phyloP scores from a whole-genome alignment of 1,140 invertebrate species.

The Atta colombica region DNA sequence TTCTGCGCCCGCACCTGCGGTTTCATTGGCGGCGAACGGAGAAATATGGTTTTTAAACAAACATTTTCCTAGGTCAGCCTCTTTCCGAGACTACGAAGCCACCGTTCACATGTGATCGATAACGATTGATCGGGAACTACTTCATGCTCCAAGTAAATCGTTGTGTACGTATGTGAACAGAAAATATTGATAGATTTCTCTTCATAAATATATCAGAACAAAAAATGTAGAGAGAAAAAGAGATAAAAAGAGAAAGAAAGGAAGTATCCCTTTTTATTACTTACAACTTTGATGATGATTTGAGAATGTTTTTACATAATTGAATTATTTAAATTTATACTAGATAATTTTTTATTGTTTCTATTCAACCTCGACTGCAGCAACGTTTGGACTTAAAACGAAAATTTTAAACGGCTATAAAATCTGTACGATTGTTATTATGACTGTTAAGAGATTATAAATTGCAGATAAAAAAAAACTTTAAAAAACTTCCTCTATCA shows the following conservation, averaged over 20 bases:
- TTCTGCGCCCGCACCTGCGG: slow-evolving; percentile 42
- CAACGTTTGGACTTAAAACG: no score
- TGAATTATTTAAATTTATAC: neutral
- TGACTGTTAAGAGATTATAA: no score
- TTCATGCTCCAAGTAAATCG: slow-evolving; percentile 16
- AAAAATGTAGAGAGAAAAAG: neutral
- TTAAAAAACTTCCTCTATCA: no score
- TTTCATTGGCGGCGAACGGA: slow-evolving; percentile 50
- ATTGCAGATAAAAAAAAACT: no score
- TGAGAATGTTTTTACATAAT: neutral
- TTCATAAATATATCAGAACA: neutral
- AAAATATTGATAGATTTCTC: slow-evolving; percentile 35
- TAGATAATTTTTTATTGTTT: neutral
- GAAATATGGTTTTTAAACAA: slow-evolving; percentile 60
- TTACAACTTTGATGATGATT: neutral
- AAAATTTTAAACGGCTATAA: no score
- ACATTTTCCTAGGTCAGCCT: slow-evolving; percentile 55
- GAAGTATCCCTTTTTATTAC: neutral
- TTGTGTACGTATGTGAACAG: neutral
- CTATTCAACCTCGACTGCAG: neutral
- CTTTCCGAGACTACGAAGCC: slow-evolving; percentile 28
- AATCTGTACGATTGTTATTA: no score
- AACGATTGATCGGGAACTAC: slow-evolving; percentile 32
- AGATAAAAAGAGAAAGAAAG: neutral
- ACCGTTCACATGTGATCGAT: slow-evolving; percentile 38